These are phyloP conservation scores for Cheilosia vernalis DNA, from an alignment of 2,888 invertebrate species.

Conservation along the genomic window DNA sequence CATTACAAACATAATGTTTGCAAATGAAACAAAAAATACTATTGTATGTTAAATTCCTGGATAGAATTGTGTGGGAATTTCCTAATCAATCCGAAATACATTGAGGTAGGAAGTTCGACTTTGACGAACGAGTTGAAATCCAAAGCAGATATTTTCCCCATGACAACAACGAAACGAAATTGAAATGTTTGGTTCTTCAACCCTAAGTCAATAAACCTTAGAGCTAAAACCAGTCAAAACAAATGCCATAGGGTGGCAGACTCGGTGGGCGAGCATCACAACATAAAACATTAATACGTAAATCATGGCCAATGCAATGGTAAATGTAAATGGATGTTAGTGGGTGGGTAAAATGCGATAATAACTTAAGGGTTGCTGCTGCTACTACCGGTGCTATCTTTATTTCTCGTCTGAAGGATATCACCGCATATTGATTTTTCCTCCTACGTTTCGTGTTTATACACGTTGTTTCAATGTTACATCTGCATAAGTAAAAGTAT, in stretches of 20 bases:
- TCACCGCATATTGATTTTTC: conserved; percentile 36
- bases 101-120: conserved; percentile 50
- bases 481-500: not conserved
- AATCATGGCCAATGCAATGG: not conserved
- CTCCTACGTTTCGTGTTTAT: not conserved
- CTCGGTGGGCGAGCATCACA: conserved; percentile 7
- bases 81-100: conserved; percentile 33
- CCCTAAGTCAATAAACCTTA: conserved; percentile 41
- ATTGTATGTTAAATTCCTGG: not conserved
- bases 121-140: not conserved
- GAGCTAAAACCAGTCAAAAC: conserved; percentile 47
- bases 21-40: not conserved
- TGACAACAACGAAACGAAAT: conserved; percentile 47
- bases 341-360: conserved; percentile 19
- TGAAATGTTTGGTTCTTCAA: conserved; percentile 49
- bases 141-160: conserved; percentile 17
- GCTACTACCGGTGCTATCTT: conserved; percentile 12
- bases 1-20: too few species aligned
- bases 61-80: not conserved
- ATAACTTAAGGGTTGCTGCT: conserved; percentile 34
- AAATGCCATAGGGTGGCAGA: conserved; percentile 37
- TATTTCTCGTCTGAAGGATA: conserved; percentile 24
- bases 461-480: conserved; percentile 9
- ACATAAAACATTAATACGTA: conserved; percentile 8
- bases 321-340: not conserved